Evolutionary conservation across 2,888 invertebrate species (phyloP), one percentile per base, ranked within the genome.

Genomic region (Platyscelio sp.): DNA sequence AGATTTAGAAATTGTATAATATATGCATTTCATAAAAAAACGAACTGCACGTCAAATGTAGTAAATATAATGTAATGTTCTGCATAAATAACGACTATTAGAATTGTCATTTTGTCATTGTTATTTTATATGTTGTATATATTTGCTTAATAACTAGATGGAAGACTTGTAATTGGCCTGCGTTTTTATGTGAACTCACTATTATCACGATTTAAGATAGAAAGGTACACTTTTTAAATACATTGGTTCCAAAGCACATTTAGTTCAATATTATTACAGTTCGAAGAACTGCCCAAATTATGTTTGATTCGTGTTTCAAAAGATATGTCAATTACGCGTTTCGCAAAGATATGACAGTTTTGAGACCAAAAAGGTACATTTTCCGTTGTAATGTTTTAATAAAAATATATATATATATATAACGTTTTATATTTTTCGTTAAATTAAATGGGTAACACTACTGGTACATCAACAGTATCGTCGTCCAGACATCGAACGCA

Each of bases 101-200:
- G 46, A 82, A 63, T 78, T 60, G 33, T 68, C 26, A n/a, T n/a
- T 63, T 75, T 24, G 46, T 33, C 68, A 58, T 72, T 49, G 29
- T 18, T 40, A 61, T 65, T 72, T 40, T 40, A 74, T 74, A 80
- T 79, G 13, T 43, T 43, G 51, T 63, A 33, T 75, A 79, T 77
- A 54, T 68, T 74, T 51, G 26, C 79, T 82, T 85, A 85, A 68
- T 18, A 54, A 15, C 82, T 85, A 85, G 20, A 77, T 85, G 85
- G 85, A 85, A 85, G 85, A 85, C 85, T 85, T 79, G 68, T 85
- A 85, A 85, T 85, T 85, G 85, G 85, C 85, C 26, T 85, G 85
- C 72, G 85, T 85, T 85, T 65, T 79, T 78, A 78, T 71, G 33
- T 79, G 40, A 85, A 85, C 49, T 82, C 85, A 82, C 82, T 85